Percentiles rank a stretch among this genome's conserved stretches.
These are phyloP conservation scores for Ammospiza nelsoni DNA, from an alignment of 2,113 vertebrate genomes.

Conservation along the genomic window DNA sequence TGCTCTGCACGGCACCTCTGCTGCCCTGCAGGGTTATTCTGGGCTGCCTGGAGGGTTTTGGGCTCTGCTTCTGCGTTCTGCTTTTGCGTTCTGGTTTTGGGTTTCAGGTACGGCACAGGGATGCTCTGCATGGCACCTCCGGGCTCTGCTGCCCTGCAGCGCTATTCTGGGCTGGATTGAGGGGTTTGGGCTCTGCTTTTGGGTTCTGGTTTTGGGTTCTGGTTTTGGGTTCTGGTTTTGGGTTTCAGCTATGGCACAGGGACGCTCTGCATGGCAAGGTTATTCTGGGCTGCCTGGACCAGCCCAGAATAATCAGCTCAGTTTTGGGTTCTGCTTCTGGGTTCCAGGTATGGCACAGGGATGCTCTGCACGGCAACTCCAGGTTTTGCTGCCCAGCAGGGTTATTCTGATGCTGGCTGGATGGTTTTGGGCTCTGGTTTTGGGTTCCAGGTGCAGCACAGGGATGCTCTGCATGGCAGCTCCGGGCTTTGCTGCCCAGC, in stretches of 20 bases:
- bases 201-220: neutral
- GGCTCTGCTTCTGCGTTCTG: neutral
- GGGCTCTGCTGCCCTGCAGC: rapidly evolving
- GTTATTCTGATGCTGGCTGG: neutral
- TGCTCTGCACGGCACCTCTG: neutral
- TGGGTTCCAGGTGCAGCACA: neutral
- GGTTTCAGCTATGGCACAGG: neutral
- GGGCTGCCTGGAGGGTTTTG: neutral
- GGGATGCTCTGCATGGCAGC: neutral
- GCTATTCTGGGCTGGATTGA: neutral
- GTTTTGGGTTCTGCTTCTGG: no score
- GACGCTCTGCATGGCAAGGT: no score
- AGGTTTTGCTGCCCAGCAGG: neutral
- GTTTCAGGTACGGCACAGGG: no score
- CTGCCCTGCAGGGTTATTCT: rapidly evolving
- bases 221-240: neutral
- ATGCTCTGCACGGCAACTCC: no score
- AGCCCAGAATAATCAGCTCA: no score
- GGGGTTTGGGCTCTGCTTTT: no score
- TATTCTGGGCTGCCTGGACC: no score
- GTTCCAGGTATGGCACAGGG: no score
- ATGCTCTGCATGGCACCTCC: neutral
- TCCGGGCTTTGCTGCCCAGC: rapidly evolving
- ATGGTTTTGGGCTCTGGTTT: neutral
- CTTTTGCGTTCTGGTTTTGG: no score